Percentiles rank a stretch among this genome's conserved stretches.
Evolutionary conservation across 2,888 invertebrate species (phyloP).

Genomic region (Drosophila sordidula): DNA sequence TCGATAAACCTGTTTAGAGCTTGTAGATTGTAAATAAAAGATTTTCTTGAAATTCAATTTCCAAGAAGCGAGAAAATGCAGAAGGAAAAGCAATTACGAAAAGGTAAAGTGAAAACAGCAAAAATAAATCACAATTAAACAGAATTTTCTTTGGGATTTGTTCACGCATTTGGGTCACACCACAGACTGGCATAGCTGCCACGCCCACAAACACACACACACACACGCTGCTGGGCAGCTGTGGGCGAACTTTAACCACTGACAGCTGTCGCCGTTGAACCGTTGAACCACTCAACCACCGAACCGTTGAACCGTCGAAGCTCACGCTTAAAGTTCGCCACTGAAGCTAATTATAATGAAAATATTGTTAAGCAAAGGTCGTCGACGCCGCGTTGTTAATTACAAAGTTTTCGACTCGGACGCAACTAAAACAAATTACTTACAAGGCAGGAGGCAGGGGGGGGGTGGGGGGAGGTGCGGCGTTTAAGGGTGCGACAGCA

Average conservation of each 20-base stretch:
- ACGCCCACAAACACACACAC: slow-evolving; percentile 3
- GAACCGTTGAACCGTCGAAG: slow-evolving; percentile 18
- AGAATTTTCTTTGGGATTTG: slow-evolving; percentile 13
- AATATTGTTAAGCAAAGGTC: slow-evolving; percentile 59
- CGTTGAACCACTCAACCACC: slow-evolving; percentile 20
- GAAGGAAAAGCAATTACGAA: not conserved
- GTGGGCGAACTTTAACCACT: slow-evolving; percentile 38
- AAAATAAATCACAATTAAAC: slow-evolving; percentile 25
- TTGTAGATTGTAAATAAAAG: no score
- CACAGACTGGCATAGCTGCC: slow-evolving; percentile 1
- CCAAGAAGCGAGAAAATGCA: not conserved
- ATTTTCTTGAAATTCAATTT: no score
- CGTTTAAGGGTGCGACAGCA: not conserved
- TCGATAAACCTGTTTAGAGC: no score
- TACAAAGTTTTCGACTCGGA: slow-evolving; percentile 71
- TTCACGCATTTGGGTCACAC: slow-evolving; percentile 7
- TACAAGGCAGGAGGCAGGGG: not conserved
- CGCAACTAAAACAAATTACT: slow-evolving; percentile 71
- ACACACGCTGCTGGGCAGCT: not conserved
- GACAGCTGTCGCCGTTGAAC: slow-evolving; percentile 40
- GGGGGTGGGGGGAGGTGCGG: not conserved
- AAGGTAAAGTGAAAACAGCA: not conserved
- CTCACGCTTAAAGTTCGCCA: slow-evolving; percentile 34
- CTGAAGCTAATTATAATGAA: slow-evolving; percentile 54
- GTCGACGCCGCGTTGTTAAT: slow-evolving; percentile 63